phyloP scores from a whole-genome alignment of 2,888 invertebrate genomes.

The Dasysyrphus tricinctus region DNA sequence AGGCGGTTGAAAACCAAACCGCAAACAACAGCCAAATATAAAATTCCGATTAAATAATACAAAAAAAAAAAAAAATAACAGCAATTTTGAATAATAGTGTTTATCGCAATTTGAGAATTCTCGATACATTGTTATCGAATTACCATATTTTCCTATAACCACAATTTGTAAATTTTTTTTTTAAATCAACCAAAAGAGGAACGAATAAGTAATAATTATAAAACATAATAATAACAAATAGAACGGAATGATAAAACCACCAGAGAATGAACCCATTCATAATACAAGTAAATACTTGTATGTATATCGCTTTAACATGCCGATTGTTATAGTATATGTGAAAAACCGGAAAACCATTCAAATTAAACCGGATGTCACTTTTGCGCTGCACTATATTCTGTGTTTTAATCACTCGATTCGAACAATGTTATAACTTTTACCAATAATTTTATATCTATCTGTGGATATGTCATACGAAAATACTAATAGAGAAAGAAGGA shows the following conservation, averaged over 20 bases:
- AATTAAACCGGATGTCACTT: slow-evolving; percentile 74
- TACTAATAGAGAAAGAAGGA: background rate
- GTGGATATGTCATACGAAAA: background rate
- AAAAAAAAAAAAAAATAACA: background rate
- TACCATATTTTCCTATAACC: slow-evolving; percentile 60
- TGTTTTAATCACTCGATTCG: slow-evolving; percentile 65
- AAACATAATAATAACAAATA: slow-evolving; percentile 61
- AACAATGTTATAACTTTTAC: slow-evolving; percentile 70
- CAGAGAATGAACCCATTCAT: slow-evolving; percentile 31
- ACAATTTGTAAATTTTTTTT: slow-evolving; percentile 1
- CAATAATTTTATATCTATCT: slow-evolving; percentile 61
- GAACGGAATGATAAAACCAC: slow-evolving; percentile 64
- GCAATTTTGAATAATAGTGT: slow-evolving; percentile 35
- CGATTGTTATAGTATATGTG: slow-evolving; percentile 37
- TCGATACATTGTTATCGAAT: slow-evolving; percentile 73
- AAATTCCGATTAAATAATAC: slow-evolving; percentile 29
- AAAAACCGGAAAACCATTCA: slow-evolving; percentile 75
- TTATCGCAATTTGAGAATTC: slow-evolving; percentile 60
- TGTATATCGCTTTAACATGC: background rate
- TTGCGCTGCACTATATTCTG: slow-evolving; percentile 52
- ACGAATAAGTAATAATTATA: slow-evolving; percentile 63
- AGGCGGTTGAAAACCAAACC: slow-evolving; percentile 31
- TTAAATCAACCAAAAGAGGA: slow-evolving; percentile 13
- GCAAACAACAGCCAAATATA: slow-evolving; percentile 22
- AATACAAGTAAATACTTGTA: background rate